Evolutionary conservation across 2,888 invertebrate species (phyloP), one percentile per base, ranked within the genome.

Genomic region (Lepidocyrtinus sp.): DNA sequence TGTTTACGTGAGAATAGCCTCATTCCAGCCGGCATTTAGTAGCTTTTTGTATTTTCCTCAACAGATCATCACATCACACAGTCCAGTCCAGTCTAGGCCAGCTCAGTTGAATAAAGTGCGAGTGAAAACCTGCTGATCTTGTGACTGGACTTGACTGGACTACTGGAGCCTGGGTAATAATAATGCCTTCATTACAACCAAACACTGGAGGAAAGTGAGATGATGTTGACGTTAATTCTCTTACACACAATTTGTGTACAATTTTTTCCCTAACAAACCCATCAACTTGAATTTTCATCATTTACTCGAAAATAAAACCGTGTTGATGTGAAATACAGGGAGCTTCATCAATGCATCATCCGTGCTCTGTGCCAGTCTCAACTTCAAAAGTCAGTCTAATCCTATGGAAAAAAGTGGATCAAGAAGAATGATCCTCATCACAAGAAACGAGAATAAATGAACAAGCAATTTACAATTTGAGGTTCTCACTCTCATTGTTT

Each of bases 191-290:
- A 78, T 78, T 76, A 73, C 55, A 19, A 36, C 26, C 59, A 67
- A 27, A 75, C 55, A 68, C 78, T 55, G 78, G 78, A 78, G 68
- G 68, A 78, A 73, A 73, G 78, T 78, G 78, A 73, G 72, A 78
- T 78, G 68, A 78, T 73, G 78, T 68, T 78, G 78, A 78, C 72
- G 72, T 72, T 46, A 17, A 36, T 55, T 21, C 27, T 63, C 19
- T 17, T 12, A 46, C 50, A 45, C 7, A 50, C 17, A 50, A 2
- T 59, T 46, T 67, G 3, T 61, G 19, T 61, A 19, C 61, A n/a
- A 21, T 17, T 61, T 61, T 21, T 61, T 61, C 19, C 21, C 61
- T 15, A 24, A 50, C 1, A 67, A 67, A 67, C 22, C 67, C 5
- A 68, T 68, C 68, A 75, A 68, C 67, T 69, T 45, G 46, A 55